Evolutionary conservation across 2,113 vertebrate species (phyloP).

Genomic region (Corythoichthys intestinalis): DNA sequence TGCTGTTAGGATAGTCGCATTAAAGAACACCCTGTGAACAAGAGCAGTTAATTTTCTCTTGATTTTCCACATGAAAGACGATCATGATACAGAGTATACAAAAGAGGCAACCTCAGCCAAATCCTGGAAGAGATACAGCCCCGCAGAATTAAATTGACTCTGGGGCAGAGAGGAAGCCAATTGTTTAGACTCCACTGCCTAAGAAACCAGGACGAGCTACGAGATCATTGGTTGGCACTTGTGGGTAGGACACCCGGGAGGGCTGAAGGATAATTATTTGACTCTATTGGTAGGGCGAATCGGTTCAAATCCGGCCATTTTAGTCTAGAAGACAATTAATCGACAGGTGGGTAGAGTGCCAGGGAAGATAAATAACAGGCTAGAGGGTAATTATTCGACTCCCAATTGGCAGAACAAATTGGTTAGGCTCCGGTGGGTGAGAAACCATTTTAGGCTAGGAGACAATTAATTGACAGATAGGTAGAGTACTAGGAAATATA

Average conservation of each 20-base stretch:
- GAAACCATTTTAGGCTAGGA: not conserved
- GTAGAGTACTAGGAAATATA: not conserved
- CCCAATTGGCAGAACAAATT: not conserved
- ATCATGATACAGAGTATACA: not conserved
- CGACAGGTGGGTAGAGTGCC: not conserved
- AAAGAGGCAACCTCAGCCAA: not conserved
- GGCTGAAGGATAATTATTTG: not conserved
- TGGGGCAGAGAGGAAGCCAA: not conserved
- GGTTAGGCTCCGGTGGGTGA: not conserved
- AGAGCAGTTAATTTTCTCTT: constrained; percentile 65
- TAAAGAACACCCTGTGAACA: constrained; percentile 68
- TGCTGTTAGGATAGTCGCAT: constrained; percentile 41
- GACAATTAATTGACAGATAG: not conserved
- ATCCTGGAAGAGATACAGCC: not conserved
- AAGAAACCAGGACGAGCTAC: not conserved
- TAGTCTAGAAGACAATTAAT: no score
- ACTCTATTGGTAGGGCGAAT: not conserved
- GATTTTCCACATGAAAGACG: constrained; percentile 28
- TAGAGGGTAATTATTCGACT: no score
- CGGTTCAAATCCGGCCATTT: no score
- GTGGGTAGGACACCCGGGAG: not conserved
- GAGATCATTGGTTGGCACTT: not conserved
- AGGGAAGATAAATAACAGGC: not conserved
- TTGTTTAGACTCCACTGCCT: not conserved
- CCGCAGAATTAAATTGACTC: not conserved